Conservation (phyloP, 2,888 invertebrate genomes). For the Caradrina clavipalpis region DNA sequence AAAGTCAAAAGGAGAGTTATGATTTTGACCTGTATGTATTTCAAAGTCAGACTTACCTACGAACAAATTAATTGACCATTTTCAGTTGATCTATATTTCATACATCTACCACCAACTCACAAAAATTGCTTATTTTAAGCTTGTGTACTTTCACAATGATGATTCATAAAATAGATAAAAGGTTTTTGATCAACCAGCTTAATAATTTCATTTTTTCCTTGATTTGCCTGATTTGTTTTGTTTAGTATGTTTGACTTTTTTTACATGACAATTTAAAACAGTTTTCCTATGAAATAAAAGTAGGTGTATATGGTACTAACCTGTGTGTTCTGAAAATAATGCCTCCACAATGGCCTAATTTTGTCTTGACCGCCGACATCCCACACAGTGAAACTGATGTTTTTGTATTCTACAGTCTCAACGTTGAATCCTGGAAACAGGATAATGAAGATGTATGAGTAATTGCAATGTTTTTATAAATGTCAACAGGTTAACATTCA, state of each 20-base stretch:
- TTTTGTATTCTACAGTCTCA: slow-evolving; percentile 99
- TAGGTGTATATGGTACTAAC: slow-evolving; percentile 80
- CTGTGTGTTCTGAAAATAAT: slow-evolving; percentile 99
- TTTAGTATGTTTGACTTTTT: too few species aligned
- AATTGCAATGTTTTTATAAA: not conserved
- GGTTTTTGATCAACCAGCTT: not conserved
- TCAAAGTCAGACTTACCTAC: not conserved
- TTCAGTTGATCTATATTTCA: not conserved
- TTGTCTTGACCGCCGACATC: slow-evolving; percentile 99
- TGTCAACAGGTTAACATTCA: not conserved
- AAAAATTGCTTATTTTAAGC: not conserved
- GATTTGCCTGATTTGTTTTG: not conserved
- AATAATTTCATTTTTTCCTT: not conserved
- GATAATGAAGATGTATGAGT: slow-evolving; percentile 18
- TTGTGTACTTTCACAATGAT: not conserved
- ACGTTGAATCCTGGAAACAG: slow-evolving; percentile 97
- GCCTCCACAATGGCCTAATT: slow-evolving; percentile 99
- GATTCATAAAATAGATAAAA: not conserved
- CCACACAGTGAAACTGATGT: slow-evolving; percentile 99
- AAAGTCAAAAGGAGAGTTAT: too few species aligned
- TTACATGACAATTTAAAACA: too few species aligned
- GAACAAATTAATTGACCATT: not conserved
- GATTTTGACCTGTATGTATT: too few species aligned
- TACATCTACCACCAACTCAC: not conserved
- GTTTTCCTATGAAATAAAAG: too few species aligned